Base-by-base conservation (phyloP, 2,888 invertebrate species). In the Dasypolia templi region DNA sequence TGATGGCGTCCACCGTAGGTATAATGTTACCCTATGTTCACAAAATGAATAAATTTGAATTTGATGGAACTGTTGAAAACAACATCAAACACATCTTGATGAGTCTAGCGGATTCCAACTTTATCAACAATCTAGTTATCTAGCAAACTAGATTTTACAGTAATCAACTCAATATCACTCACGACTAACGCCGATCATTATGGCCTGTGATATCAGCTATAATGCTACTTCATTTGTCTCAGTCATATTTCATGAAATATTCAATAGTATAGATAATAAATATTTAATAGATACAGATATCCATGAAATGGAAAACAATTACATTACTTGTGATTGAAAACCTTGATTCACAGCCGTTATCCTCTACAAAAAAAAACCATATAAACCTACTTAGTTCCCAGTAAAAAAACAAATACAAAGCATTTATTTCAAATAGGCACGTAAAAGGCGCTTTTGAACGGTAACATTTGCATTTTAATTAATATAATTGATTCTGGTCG, bases 131-230 rank as follows among this genome's bases (percentile, higher is more conserved):
- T 76, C 35, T 49, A 49, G 22, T 44, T 63, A 64, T 32, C 14
- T 35, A 49, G 39, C 29, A 42, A 74, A 51, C 51, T 4, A 76
- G 14, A 35, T 76, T 51, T 35, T 58, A 58, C 17, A 58, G 22
- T 75, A 42, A 66, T 76, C 44, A 59, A 66, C 29, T 19, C 14
- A 19, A 39, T 51, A 67, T 32, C 77, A 56, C 56, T 35, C 14
- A 59, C 12, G 14, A 29, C 35, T 19, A 19, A 35, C 9, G 19
- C 7, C 19, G 14, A 29, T 46, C 2, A 35, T 58, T 51, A 32
- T 29, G 12, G 39, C 26, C 11, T 29, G 9, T 14, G 6, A 26
- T 76, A 49, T 26, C 3, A 56, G 46, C 29, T 71, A 22, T 29
- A 69, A 49, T 42, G 32, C 19, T 49, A 3, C 42, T 4, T 14